These are phyloP conservation scores for Halcyon leucocephala DNA, from an alignment of 2,797 vertebrate species.

Conservation along the genomic window DNA sequence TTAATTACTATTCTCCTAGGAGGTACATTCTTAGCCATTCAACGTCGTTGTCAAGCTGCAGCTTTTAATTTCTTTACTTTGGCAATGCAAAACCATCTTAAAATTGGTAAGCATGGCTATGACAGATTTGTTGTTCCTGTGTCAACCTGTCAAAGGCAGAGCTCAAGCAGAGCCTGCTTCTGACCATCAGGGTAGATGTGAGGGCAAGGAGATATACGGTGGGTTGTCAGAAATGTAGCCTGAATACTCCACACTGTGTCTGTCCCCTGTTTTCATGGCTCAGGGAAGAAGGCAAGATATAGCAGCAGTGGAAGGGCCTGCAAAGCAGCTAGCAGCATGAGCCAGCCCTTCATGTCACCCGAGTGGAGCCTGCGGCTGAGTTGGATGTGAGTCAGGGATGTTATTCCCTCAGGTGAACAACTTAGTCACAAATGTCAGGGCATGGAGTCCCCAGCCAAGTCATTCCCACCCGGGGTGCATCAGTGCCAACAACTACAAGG, in stretches of 20 bases:
- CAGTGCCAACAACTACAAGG: neutral
- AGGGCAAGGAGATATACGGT: neutral
- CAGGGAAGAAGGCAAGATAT: neutral
- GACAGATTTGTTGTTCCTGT: neutral
- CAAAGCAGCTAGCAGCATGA: neutral
- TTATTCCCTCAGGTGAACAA: neutral
- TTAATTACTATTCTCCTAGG: neutral
- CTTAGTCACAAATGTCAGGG: neutral
- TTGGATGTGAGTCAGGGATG: neutral
- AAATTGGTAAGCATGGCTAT: neutral
- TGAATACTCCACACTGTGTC: neutral
- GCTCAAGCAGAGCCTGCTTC: neutral
- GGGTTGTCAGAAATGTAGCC: neutral
- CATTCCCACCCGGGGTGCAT: neutral
- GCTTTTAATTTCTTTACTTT: neutral
- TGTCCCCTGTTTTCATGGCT: neutral
- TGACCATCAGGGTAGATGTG: accelerated
- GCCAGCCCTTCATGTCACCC: neutral
- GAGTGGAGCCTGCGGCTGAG: accelerated
- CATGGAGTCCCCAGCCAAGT: neutral
- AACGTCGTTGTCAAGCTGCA: neutral
- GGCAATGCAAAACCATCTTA: neutral
- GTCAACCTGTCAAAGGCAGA: neutral
- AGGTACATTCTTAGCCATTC: neutral
- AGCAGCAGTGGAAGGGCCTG: neutral